These are phyloP conservation scores for Caligus rogercresseyi DNA, from an alignment of 1,140 invertebrate genomes.

Conservation along the genomic window DNA sequence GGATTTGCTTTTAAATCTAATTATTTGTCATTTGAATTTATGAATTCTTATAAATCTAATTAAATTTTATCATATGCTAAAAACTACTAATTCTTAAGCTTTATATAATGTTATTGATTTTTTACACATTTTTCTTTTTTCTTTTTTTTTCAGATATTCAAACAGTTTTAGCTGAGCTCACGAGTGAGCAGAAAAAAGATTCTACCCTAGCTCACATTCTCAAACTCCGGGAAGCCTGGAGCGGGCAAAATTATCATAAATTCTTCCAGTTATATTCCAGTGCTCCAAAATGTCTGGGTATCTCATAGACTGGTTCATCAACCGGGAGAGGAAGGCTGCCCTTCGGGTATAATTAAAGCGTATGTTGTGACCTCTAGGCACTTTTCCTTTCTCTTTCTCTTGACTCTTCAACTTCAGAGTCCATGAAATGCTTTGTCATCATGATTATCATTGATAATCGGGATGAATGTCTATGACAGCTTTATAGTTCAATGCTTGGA, in stretches of 20 bases:
- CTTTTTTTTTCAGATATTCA: conserved; percentile 60
- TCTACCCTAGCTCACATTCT: conserved; percentile 70
- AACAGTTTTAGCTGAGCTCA: conserved; percentile 62
- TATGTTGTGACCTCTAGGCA: conserved; percentile 45
- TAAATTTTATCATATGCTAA: too few relatives aligned
- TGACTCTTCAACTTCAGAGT: conserved; percentile 7
- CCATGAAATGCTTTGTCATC: conserved; percentile 4
- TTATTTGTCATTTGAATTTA: too few relatives aligned
- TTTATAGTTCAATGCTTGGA: conserved; percentile 2
- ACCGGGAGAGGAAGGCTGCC: conserved; percentile 71
- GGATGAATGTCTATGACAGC: conserved; percentile 22
- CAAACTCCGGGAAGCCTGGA: conserved; percentile 70
- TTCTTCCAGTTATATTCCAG: conserved; percentile 72
- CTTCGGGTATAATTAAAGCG: conserved; percentile 87
- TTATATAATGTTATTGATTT: too few relatives aligned
- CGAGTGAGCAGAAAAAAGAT: conserved; percentile 54
- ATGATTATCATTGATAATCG: conserved; percentile 6
- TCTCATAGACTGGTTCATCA: conserved; percentile 91
- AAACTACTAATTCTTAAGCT: too few relatives aligned
- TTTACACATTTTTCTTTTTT: conserved; percentile 20
- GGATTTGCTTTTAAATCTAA: too few relatives aligned
- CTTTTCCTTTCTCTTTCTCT: not conserved
- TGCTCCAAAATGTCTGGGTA: conserved; percentile 89
- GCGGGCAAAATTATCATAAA: conserved; percentile 65
- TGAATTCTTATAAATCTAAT: too few relatives aligned